A percentile compares a stretch with the other conserved stretches of the same genome.
Conservation (phyloP, 2,888 invertebrate genomes). For the Plebejus anna region DNA sequence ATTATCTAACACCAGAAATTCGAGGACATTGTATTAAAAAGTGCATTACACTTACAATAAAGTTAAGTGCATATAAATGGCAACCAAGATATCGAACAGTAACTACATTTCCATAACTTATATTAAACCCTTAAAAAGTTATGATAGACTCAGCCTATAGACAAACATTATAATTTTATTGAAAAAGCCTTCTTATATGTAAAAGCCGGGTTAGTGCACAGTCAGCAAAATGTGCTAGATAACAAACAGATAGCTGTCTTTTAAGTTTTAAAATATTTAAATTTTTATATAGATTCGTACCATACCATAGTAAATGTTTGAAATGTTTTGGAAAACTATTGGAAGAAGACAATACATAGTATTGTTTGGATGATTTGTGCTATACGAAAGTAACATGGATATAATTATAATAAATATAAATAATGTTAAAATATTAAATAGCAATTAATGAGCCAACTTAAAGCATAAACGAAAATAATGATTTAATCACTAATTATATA, state of each 20-base stretch:
- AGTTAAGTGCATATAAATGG: conserved; percentile 44
- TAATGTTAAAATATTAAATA: conserved; percentile 18
- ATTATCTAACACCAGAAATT: conserved; percentile 47
- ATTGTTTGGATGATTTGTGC: conserved; percentile 29
- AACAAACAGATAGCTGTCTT: conserved; percentile 58
- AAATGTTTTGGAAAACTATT: conserved; percentile 49
- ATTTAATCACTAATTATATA: not conserved
- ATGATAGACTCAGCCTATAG: conserved; percentile 62
- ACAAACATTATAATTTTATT: conserved; percentile 54
- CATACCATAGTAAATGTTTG: conserved; percentile 36
- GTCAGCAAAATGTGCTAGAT: conserved; percentile 67
- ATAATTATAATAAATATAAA: not conserved
- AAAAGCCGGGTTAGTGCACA: conserved; percentile 68
- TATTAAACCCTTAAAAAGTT: conserved; percentile 40
- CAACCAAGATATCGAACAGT: conserved; percentile 44
- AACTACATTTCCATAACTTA: conserved; percentile 49
- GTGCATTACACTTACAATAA: conserved; percentile 34
- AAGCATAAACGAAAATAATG: conserved; percentile 10
- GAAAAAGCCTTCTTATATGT: conserved; percentile 62
- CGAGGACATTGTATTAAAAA: conserved; percentile 39
- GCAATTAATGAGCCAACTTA: not conserved
- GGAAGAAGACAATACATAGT: conserved; percentile 57
- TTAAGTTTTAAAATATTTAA: conserved; percentile 42
- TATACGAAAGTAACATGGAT: conserved; percentile 22
- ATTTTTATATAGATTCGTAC: conserved; percentile 18